A percentile compares a stretch with the other conserved stretches of the same genome.
phyloP scores from a whole-genome alignment of 2,888 invertebrate species.

The Limenitis camilla region DNA sequence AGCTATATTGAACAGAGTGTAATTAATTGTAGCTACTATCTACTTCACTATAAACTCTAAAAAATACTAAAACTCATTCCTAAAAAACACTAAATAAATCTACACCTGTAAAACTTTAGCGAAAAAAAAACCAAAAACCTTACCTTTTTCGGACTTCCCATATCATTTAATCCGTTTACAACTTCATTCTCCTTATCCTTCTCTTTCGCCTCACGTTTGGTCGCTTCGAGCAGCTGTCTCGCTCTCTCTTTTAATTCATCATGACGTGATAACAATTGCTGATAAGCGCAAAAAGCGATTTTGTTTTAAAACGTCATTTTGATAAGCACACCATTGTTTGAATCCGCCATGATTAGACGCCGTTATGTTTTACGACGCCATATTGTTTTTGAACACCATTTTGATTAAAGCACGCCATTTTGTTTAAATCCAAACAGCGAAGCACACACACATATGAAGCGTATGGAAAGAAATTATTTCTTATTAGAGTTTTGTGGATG shows the following conservation, averaged over 20 bases:
- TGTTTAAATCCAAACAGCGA: constrained; percentile 36
- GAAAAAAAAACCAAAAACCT: constrained; percentile 7
- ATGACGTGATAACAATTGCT: constrained; percentile 86
- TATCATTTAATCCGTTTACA: constrained; percentile 50
- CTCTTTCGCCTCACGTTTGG: constrained; percentile 78
- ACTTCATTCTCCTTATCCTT: constrained; percentile 70
- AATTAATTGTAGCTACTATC: too few species aligned
- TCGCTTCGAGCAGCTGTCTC: constrained; percentile 86
- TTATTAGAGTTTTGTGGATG: constrained; percentile 31
- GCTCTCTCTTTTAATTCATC: constrained; percentile 90
- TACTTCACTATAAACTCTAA: too few species aligned
- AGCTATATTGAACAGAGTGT: too few species aligned
- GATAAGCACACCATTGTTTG: constrained; percentile 21
- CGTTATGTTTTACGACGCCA: too few species aligned
- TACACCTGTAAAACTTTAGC: too few species aligned
- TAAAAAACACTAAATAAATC: background rate
- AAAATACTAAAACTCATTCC: too few species aligned
- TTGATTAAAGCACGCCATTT: constrained; percentile 21
- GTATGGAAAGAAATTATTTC: constrained; percentile 39
- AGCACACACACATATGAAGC: constrained; percentile 48
- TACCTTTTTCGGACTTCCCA: constrained; percentile 59
- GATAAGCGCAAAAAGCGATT: constrained; percentile 30
- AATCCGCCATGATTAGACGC: too few species aligned
- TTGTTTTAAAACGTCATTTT: constrained; percentile 3
- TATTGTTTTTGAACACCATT: constrained; percentile 17